Conservation (phyloP, 2,113 vertebrate genomes). For the Misgurnus mizolepis region DNA sequence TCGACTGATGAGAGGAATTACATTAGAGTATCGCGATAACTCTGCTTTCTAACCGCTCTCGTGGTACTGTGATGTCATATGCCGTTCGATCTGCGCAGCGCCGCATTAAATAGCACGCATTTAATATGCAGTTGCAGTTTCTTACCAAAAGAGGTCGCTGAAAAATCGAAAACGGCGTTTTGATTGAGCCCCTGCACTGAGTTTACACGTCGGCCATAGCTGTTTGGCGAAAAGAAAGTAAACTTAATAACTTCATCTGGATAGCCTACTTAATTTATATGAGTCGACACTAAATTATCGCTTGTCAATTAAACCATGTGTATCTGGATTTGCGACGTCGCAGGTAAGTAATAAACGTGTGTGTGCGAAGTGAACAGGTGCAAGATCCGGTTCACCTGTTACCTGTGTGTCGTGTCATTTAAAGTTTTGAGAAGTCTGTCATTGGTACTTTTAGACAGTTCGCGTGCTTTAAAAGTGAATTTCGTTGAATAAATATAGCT, state of each 20-base stretch:
- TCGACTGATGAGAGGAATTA: no score
- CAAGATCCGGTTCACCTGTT: not conserved
- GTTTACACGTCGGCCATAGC: not conserved
- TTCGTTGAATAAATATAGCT: not conserved
- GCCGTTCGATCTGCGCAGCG: no score
- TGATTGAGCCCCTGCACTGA: not conserved
- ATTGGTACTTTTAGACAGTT: not conserved
- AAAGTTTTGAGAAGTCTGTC: not conserved
- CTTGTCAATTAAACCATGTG: slow-evolving; percentile 8
- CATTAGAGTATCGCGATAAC: no score
- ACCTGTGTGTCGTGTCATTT: not conserved
- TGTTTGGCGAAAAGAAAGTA: slow-evolving; percentile 5
- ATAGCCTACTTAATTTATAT: not conserved
- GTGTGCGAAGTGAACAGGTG: slow-evolving; percentile 10
- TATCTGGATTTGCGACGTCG: not conserved
- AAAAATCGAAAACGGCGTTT: no score
- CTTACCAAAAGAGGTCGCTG: not conserved
- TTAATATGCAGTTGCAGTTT: not conserved
- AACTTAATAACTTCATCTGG: not conserved
- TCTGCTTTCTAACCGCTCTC: no score
- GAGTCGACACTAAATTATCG: not conserved
- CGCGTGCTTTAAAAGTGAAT: not conserved
- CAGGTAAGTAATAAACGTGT: not conserved
- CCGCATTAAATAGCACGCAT: not conserved
- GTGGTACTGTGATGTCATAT: no score